Base-by-base conservation (phyloP, 2,113 vertebrate genomes). In the Sinocyclocheilus anshuiensis region DNA sequence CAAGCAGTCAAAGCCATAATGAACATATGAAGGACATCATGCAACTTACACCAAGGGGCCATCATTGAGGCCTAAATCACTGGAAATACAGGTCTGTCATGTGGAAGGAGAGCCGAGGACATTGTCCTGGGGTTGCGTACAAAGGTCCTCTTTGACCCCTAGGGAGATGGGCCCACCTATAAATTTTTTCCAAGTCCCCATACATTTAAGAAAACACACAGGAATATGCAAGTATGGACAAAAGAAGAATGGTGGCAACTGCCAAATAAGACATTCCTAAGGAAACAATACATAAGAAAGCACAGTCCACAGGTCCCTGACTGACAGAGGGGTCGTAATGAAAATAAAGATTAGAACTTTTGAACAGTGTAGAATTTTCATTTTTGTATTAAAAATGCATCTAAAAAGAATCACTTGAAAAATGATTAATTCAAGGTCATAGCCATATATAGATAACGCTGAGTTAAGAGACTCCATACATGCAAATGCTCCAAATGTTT, bases 1-100 rank as follows among this genome's bases (percentile, higher is more conserved):
- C 84, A 88, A 84, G 75, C 88, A 84, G 92, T 93, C 94, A 94
- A 95, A 95, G 95, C 95, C 95, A 95, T 95, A 95, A 89, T 94
- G 94, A 94, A 94, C 24, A 94, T 94, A 94, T 91, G 90, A 88
- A 93, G 89, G 88, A 91, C 92, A 93, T 93, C 93, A 93, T 93
- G 87, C 91, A 91, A 88, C 76, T 92, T 91, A 92, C 91, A 93
- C 91, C 92, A 91, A 86, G 16, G 88, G 26, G 53, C 89, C 87
- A 83, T 87, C 29, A 0, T 39, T 61, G 33, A 24, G 59, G 4
- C 50, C 76, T 20, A 16, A 55, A 77, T 24, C 16, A 55, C 26
- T 77, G 50, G 48, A 18, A 53, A 29, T 53, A 55, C 26, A 76
- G 72, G 33, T 12, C 10, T 1, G 1, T n/a, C 39, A 75, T 7